A percentile compares a stretch with the other conserved stretches of the same genome.
Conservation (phyloP, 2,888 invertebrate genomes). For the Camponotus fellah region DNA sequence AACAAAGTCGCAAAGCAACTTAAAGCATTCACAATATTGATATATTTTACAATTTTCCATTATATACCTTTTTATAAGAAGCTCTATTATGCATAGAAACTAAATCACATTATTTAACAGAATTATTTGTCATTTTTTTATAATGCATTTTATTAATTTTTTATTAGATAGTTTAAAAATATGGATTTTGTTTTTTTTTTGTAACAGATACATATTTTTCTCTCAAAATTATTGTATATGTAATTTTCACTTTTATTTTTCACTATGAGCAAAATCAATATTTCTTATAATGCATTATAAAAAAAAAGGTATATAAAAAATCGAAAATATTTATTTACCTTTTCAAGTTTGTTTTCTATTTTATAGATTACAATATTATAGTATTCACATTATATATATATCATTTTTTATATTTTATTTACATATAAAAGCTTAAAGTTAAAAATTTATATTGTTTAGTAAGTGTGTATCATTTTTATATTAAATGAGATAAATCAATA, state of each 20-base stretch:
- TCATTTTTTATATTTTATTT: background rate
- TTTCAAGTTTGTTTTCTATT: slow-evolving; percentile 58
- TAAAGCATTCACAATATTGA: slow-evolving; percentile 22
- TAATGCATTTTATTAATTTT: background rate
- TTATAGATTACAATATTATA: background rate
- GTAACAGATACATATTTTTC: background rate
- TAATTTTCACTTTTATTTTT: slow-evolving; percentile 7
- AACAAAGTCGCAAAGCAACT: slow-evolving; percentile 45
- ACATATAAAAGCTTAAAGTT: background rate
- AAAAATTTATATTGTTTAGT: slow-evolving; percentile 3
- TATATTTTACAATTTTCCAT: slow-evolving; percentile 22
- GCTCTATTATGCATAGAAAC: background rate
- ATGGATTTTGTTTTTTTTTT: background rate
- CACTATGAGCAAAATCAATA: background rate
- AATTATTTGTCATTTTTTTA: background rate
- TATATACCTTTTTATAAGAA: slow-evolving; percentile 6
- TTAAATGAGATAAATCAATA: slow-evolving; percentile 8
- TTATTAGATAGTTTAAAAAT: slow-evolving; percentile 9
- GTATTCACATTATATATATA: background rate
- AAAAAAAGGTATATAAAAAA: background rate
- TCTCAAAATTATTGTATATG: background rate
- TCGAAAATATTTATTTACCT: slow-evolving; percentile 28
- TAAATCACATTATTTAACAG: background rate
- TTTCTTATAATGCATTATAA: background rate
- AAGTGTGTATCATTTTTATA: background rate